Percentiles rank a stretch among this genome's conserved stretches.
Conservation (phyloP, 2,113 vertebrate genomes). For the Corythoichthys haematopterus region DNA sequence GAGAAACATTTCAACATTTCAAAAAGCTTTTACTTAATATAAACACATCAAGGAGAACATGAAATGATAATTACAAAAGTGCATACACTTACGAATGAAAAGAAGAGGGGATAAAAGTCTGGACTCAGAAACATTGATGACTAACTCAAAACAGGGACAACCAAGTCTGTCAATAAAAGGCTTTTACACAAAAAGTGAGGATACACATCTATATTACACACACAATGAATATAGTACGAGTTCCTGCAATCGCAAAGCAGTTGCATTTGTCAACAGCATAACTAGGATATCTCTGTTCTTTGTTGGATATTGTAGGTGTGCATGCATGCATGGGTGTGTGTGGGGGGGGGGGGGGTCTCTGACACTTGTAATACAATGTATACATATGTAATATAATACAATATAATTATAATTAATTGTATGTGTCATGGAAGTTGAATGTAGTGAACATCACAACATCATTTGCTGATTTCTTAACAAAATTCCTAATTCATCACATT, state of each 20-base stretch:
- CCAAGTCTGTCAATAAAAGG: conserved; percentile 2
- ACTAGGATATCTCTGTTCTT: conserved; percentile 49
- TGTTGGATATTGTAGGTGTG: background rate
- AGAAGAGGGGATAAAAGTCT: conserved; percentile 4
- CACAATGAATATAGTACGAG: conserved; percentile 50
- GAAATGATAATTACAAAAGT: conserved; percentile 34
- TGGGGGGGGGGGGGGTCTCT: conserved; percentile 16
- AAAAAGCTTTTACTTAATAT: conserved; percentile 38
- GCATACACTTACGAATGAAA: conserved; percentile 22
- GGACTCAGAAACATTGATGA: conserved; percentile 18
- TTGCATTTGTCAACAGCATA: conserved; percentile 66
- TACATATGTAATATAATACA: background rate
- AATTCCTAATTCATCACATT: too few species aligned
- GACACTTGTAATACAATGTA: conserved; percentile 22
- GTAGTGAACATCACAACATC: conserved; percentile 1
- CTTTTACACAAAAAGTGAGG: background rate
- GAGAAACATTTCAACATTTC: conserved; percentile 38
- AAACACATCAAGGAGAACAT: conserved; percentile 30
- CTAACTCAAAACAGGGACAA: conserved; percentile 11
- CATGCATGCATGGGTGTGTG: conserved; percentile 17
- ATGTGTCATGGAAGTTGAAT: conserved; percentile 20
- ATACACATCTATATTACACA: conserved; percentile 15
- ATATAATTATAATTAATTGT: too few species aligned
- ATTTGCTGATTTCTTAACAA: conserved; percentile 16
- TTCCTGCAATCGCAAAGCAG: conserved; percentile 57